These are phyloP conservation scores for Accipiter cooperii DNA, from an alignment of 2,113 vertebrate genomes.

Conservation along the genomic window DNA sequence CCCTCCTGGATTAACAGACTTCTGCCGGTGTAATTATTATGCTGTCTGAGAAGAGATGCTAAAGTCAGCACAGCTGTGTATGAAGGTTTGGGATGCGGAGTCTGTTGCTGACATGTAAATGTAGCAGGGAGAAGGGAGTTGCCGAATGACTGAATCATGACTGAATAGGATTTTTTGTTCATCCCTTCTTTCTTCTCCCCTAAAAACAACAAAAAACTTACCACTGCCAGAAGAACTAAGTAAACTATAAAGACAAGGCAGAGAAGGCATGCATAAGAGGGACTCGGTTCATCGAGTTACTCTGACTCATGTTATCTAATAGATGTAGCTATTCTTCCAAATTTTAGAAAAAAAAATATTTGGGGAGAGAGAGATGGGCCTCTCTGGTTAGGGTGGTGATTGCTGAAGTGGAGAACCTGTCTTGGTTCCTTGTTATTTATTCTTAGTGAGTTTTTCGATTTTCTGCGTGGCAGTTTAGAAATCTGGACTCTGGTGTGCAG, in stretches of 20 bases:
- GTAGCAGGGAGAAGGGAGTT: not conserved
- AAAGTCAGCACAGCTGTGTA: not conserved
- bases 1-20: not conserved
- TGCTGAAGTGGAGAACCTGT: not conserved
- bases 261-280: not conserved
- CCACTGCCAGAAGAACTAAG: not conserved
- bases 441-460: not conserved
- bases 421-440: not conserved
- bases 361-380: fast-evolving
- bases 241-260: not conserved
- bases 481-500: not conserved
- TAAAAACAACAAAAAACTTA: not conserved
- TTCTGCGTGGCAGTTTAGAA: not conserved
- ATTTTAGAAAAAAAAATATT: not conserved
- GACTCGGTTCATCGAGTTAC: not conserved
- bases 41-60: not conserved
- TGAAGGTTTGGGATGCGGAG: not conserved
- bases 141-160: not conserved
- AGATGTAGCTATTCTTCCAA: not conserved
- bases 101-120: not conserved
- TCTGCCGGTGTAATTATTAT: not conserved
- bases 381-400: not conserved
- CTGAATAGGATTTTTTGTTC: not conserved
- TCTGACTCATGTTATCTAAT: not conserved
- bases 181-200: not conserved